Conservation (phyloP, 1,140 invertebrate genomes). For the Drosophila rhopaloa region DNA sequence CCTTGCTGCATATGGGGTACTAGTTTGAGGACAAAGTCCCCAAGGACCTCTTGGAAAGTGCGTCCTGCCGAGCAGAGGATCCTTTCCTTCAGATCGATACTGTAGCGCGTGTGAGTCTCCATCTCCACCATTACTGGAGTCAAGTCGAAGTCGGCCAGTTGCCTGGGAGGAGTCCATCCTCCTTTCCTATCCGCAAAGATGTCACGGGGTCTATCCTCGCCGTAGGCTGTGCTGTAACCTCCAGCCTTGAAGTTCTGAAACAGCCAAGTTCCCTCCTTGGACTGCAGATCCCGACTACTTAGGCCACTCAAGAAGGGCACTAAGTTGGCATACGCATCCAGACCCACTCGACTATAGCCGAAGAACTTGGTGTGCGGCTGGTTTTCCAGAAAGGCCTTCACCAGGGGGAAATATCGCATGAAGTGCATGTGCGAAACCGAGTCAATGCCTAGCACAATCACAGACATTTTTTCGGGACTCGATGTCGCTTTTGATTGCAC, state of each 20-base stretch:
- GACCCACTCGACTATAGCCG: constrained; percentile 92
- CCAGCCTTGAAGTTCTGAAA: constrained; percentile 41
- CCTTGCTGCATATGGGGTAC: constrained; percentile 20
- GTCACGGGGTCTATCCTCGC: constrained; percentile 35
- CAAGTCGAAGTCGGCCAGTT: constrained; percentile 44
- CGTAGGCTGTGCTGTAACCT: constrained; percentile 45
- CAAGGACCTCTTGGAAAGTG: constrained; percentile 32
- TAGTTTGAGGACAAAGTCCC: constrained; percentile 41
- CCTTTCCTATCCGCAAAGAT: constrained; percentile 8
- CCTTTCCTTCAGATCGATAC: constrained; percentile 26
- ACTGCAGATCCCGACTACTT: constrained; percentile 85
- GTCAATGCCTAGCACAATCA: constrained; percentile 93
- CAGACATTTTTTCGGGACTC: constrained; percentile 55
- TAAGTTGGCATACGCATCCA: constrained; percentile 92
- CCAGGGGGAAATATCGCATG: constrained; percentile 90
- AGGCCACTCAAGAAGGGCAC: constrained; percentile 89
- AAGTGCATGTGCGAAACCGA: constrained; percentile 93
- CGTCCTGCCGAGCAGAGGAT: constrained; percentile 44
- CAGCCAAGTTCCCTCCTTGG: constrained; percentile 66
- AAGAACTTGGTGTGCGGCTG: constrained; percentile 88
- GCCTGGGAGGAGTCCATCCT: background rate
- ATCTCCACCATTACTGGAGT: constrained; percentile 45
- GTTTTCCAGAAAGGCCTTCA: constrained; percentile 86
- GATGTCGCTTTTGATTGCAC: rapidly evolving
- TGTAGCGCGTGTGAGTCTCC: constrained; percentile 33